These are phyloP conservation scores for Abrostola tripartita DNA, from an alignment of 2,888 invertebrate species.

Conservation along the genomic window DNA sequence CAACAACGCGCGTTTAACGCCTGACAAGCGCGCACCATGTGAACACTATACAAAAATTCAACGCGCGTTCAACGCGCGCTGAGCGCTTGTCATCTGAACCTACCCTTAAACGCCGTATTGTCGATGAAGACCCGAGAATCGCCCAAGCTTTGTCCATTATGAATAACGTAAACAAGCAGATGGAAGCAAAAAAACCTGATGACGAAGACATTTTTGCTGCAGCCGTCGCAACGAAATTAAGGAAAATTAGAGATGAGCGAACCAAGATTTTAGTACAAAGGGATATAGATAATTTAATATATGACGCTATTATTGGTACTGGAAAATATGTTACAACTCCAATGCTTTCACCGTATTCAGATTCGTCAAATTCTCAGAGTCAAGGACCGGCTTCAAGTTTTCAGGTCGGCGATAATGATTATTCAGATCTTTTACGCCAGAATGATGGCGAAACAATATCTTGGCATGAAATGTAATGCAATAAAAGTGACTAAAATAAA, in stretches of 20 bases:
- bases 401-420: slow-evolving; percentile 37
- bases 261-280: slow-evolving; percentile 50
- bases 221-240: slow-evolving; percentile 46
- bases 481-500: slow-evolving; percentile 35
- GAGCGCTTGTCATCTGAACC: too few relatives aligned
- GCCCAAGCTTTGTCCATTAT: slow-evolving; percentile 47
- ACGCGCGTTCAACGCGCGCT: too few relatives aligned
- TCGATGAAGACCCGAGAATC: slow-evolving; percentile 47
- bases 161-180: slow-evolving; percentile 50
- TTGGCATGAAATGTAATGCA: slow-evolving; percentile 38
- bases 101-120: slow-evolving; percentile 36
- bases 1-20: too few relatives aligned
- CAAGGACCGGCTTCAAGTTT: slow-evolving; percentile 28
- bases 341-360: slow-evolving; percentile 44
- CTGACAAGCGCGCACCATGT: too few relatives aligned
- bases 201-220: slow-evolving; percentile 48
- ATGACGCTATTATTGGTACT: slow-evolving; percentile 47
- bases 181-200: slow-evolving; percentile 45
- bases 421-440: slow-evolving; percentile 36
- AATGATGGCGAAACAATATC: slow-evolving; percentile 29
- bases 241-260: slow-evolving; percentile 51
- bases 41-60: too few relatives aligned
- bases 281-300: slow-evolving; percentile 45
- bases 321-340: slow-evolving; percentile 37
- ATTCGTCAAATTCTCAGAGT: slow-evolving; percentile 43